Evolutionary conservation across 2,888 invertebrate species (phyloP).

Genomic region (Endotricha flammealis): DNA sequence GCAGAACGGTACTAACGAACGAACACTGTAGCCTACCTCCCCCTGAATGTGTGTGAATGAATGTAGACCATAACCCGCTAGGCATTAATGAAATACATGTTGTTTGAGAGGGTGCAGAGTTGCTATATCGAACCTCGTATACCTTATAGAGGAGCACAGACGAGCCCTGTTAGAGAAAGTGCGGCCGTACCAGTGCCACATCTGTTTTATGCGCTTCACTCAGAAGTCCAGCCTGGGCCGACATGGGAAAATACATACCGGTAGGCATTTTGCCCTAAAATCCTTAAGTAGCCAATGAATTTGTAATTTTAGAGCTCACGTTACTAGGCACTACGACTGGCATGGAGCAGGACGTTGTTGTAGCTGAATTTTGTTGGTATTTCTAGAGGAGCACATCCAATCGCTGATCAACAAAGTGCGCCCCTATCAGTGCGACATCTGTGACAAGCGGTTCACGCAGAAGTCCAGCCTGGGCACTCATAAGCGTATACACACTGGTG

Average conservation of each 20-base stretch:
- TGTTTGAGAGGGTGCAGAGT: conserved; percentile 60
- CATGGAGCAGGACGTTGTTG: conserved; percentile 57
- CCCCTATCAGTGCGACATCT: conserved; percentile 84
- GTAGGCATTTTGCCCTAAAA: conserved; percentile 78
- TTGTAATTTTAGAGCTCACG: conserved; percentile 62
- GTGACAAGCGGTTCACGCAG: conserved; percentile 89
- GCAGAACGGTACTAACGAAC: conserved; percentile 58
- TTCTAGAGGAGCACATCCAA: conserved; percentile 80
- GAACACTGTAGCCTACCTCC: conserved; percentile 58
- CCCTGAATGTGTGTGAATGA: conserved; percentile 71
- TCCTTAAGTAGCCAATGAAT: conserved; percentile 73
- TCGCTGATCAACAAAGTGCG: conserved; percentile 80
- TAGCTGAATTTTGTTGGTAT: conserved; percentile 76
- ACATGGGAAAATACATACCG: conserved; percentile 84
- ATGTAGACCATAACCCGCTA: conserved; percentile 42
- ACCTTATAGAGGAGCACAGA: conserved; percentile 79
- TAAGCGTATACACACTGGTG: conserved; percentile 87
- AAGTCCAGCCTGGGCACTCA: conserved; percentile 90
- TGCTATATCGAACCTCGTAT: conserved; percentile 75
- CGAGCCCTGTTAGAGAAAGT: conserved; percentile 80
- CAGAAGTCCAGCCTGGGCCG: conserved; percentile 86
- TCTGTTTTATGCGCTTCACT: conserved; percentile 85
- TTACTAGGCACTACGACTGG: conserved; percentile 58
- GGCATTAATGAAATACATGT: conserved; percentile 44
- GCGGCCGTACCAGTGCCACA: conserved; percentile 84